Base-by-base conservation (phyloP, 23 tunicate genomes). In the Botrylloides violaceus region DNA sequence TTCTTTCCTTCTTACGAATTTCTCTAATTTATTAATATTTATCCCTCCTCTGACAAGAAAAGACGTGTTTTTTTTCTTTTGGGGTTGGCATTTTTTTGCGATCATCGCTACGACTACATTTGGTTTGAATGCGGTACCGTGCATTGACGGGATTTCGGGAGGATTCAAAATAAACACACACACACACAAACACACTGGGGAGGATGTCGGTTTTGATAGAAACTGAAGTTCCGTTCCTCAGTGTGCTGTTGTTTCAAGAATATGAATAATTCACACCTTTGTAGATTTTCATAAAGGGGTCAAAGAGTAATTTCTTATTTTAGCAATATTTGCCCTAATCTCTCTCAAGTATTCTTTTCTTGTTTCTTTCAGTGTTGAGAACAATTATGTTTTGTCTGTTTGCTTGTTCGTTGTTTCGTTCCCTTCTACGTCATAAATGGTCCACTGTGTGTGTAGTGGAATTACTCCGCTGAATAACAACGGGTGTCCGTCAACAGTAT, bases 371-470 rank as follows among this genome's bases (percentile, higher is more conserved):
- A 63, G 70, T 63, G 70, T 63, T 63, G 32, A 31, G 3, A 63
- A 31, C 33, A 19, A 29, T 63, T 31, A 15, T 63, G 70, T 63
- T 58, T 28, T 31, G 32, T 63, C 34, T 19, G 70, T 63, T 63
- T 31, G 70, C 7, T 63, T 63, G 70, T 63, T 63, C 36, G 70
- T 63, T 63, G 32, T 31, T 63, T 26, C 29, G 28, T 22, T 59
- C 19, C 7, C 29, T 63, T 27, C 62, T 28, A 19, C 36, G 33
- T 63, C 32, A 31, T 31, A 27, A n/a, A 63, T 63, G 70, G 32
- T 63, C 70, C 70, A 63, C 70, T 63, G 70, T 63, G 70, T 63
- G 70, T 63, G 26, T 63, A 34, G 32, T 33, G 35, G 70, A 7
- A 9, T n/a, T n/a, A n/a, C n/a, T n/a, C n/a, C n/a, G n/a, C n/a